A percentile compares a stretch with the other conserved stretches of the same genome.
phyloP scores from a whole-genome alignment of 2,888 invertebrate genomes.

The Hydriomena furcata region DNA sequence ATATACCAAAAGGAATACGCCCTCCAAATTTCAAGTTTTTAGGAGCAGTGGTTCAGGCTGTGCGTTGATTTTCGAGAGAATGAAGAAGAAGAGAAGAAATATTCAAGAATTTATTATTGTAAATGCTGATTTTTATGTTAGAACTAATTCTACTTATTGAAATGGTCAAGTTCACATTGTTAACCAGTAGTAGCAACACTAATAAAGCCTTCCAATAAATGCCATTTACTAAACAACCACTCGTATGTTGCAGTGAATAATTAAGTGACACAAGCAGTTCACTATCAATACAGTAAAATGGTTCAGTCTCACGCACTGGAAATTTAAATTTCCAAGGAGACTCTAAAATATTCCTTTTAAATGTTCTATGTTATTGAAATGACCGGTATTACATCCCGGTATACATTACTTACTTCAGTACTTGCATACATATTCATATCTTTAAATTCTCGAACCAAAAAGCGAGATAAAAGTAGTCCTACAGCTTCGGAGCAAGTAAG shows the following conservation, averaged over 20 bases:
- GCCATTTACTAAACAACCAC: conserved; percentile 13
- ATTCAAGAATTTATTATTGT: no score
- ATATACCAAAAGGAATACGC: no score
- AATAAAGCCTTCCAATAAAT: conserved; percentile 5
- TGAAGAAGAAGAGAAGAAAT: no score
- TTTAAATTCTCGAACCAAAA: conserved; percentile 70
- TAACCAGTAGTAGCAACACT: conserved; percentile 8
- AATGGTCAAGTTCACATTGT: conserved; percentile 20
- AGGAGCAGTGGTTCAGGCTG: no score
- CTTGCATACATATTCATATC: conserved; percentile 79
- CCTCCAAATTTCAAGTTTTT: no score
- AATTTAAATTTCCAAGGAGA: conserved; percentile 52
- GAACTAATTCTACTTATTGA: neutral
- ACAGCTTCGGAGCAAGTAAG: conserved; percentile 78
- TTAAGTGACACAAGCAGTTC: conserved; percentile 30
- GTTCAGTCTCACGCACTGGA: conserved; percentile 39
- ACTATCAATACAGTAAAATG: conserved; percentile 39
- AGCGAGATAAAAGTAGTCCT: conserved; percentile 79
- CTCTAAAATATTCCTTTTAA: conserved; percentile 60
- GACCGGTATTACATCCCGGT: conserved; percentile 62
- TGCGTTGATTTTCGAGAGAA: neutral
- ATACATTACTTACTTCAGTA: conserved; percentile 73
- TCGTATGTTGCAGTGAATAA: neutral
- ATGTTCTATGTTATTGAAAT: conserved; percentile 69
- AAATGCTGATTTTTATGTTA: no score